Evolutionary conservation across 2,113 vertebrate genomes (phyloP).

Genomic region (Phaethornis superciliosus): DNA sequence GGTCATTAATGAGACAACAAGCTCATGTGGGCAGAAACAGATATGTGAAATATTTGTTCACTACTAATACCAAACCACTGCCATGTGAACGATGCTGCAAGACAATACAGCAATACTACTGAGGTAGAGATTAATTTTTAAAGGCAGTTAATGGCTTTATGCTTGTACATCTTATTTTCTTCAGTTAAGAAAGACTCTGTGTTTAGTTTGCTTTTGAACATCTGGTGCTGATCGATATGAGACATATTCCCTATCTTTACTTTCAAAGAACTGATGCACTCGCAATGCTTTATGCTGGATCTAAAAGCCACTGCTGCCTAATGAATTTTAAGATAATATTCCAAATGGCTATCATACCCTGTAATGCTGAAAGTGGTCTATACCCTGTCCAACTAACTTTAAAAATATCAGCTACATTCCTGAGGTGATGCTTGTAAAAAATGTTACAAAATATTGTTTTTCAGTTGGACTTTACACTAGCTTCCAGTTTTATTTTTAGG

Average conservation of each 20-base stretch:
- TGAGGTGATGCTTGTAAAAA: not conserved
- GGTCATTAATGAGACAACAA: conserved; percentile 14
- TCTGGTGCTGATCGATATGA: conserved; percentile 32
- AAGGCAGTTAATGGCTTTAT: conserved; percentile 2
- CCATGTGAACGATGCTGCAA: not conserved
- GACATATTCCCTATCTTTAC: not conserved
- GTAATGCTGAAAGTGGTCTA: not conserved
- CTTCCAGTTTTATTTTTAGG: not conserved
- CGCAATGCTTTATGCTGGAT: not conserved
- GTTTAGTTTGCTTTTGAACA: conserved; percentile 21
- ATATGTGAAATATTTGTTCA: conserved; percentile 36
- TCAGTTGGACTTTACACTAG: not conserved
- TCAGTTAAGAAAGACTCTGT: not conserved
- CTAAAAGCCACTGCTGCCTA: not conserved
- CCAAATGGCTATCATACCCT: not conserved
- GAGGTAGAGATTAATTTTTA: conserved; percentile 8
- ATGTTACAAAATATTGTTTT: not conserved
- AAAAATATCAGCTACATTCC: not conserved
- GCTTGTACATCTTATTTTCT: conserved; percentile 38
- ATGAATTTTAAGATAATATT: not conserved
- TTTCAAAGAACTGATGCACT: conserved; percentile 37
- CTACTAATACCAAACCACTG: not conserved
- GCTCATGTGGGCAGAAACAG: not conserved
- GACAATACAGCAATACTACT: not conserved
- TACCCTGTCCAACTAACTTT: not conserved